Evolutionary conservation across 2,888 invertebrate genomes (phyloP), one percentile per base, ranked within the genome.

Genomic region (Tubulanus polymorphus): DNA sequence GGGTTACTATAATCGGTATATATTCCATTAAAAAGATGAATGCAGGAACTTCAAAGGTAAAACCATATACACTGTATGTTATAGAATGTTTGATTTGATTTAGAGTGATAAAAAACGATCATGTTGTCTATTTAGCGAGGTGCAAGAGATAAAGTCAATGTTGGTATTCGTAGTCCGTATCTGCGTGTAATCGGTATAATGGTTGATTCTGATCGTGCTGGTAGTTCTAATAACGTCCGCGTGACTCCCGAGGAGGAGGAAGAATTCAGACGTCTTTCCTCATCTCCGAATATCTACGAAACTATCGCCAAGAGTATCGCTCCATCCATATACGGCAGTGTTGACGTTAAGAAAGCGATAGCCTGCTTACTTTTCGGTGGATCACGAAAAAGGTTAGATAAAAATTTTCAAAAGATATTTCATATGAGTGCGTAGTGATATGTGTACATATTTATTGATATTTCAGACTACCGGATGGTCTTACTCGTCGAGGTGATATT

Each of bases 281-380:
- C 89, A 1, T 86, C 88, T 6, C 85, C 89, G 0, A 88, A 94
- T 76, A 85, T 95, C 48, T 93, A 93, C 74, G 93, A 97, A 1
- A 85, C 89, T 54, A 84, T 99, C 55, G 85, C 93, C 0, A 86
- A 84, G 67, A 95, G 93, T 50, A 88, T 99, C 70, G 97, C 99
- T 0, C 99, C 99, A 0, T 96, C 96, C 64, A 97, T 99, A 63
- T 99, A 87, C 76, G 99, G 99, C 0, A 89, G 88, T 23, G 77
- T 82, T 1, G 97, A 99, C 76, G 94, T 99, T 67, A 99, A 99
- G 79, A 97, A 93, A 79, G 93, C 97, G 2, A 93, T 99, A 55
- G 90, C 94, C 12, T 91, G 93, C 70, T 83, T 99, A 59, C 81
- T 99, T 37, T 96, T 99, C 82, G 96, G 96, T 66, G 99, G 91